These are phyloP conservation scores for Pseudochirops cupreus DNA, from an alignment of 2,797 vertebrate species.

Conservation along the genomic window DNA sequence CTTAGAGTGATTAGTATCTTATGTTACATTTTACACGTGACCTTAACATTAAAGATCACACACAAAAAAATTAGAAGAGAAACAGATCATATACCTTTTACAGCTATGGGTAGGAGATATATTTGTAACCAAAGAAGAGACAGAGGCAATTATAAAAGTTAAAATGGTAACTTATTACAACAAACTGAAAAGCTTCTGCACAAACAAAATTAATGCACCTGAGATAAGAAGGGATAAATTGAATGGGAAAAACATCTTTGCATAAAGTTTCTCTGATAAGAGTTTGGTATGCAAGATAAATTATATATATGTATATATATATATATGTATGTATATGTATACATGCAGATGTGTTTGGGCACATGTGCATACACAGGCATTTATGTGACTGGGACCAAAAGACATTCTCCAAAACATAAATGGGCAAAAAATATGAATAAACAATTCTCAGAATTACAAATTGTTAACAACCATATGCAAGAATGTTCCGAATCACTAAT, in stretches of 20 bases:
- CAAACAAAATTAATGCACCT: not conserved
- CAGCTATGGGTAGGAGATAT: not conserved
- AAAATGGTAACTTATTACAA: not conserved
- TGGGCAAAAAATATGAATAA: not conserved
- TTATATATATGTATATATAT: not conserved
- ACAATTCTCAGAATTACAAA: not conserved
- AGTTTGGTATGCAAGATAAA: not conserved
- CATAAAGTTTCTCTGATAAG: not conserved
- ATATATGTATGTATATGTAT: too few species aligned
- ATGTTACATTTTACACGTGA: not conserved
- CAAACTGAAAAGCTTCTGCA: not conserved
- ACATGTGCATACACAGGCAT: not conserved
- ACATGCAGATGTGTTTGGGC: not conserved
- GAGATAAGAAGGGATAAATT: not conserved
- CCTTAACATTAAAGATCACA: not conserved
- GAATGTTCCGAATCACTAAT: not conserved
- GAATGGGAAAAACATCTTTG: not conserved
- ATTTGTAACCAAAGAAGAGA: not conserved
- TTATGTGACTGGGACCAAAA: not conserved
- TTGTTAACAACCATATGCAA: not conserved
- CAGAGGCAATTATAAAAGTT: not conserved
- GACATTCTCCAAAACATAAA: not conserved
- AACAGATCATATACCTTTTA: not conserved
- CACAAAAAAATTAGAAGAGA: not conserved
- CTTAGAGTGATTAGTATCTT: not conserved